Evolutionary conservation across 37 sponge, comb jelly and placozoan species (phyloP), one percentile per base, ranked within the genome.

Genomic region (Lycopodina hypogea): DNA sequence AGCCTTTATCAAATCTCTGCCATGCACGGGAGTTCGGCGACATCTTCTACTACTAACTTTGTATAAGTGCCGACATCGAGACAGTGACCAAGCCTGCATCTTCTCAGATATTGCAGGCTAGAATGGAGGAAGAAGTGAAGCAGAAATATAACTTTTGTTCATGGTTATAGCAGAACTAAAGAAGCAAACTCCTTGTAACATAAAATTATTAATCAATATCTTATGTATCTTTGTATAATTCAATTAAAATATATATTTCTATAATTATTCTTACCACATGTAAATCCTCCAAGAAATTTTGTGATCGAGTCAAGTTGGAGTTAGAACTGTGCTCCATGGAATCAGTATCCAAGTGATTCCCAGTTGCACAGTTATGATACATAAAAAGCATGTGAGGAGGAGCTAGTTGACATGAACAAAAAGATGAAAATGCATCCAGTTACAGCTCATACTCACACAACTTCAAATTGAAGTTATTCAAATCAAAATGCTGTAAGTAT

Each of bases 331-430:
- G n/a, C 2, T 61, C 42, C 0, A 39, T 19, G 8, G 6, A 41
- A 26, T 14, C 58, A 37, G 36, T 24, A 53, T 26, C 50, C 42
- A 42, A 30, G 2, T 75, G 45, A 3, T 30, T 69, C 28, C 26
- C 39, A 35, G 55, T 24, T 4, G 60, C 7, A 51, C 2, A 36
- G 36, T 26, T 30, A 23, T 68, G 71, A 32, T 96, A 93, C 56
- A 78, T 69, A 26, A 96, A 64, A 28, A 77, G 39, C 0, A 70
- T 53, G 6, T 77, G 74, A 23, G 86, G 87, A 19, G 96, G 77
- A 42, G 92, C 90, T 3, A 96, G 81, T 70, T 87, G 87, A 21
- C 91, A 88, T 19, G 82, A 72, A 32, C 93, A 74, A 78, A 81
- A 90, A 0, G 91, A 88, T 53, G 86, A 72, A 75, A 93, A 90